Evolutionary conservation across 2,113 vertebrate genomes (phyloP), one percentile per base, ranked within the genome.

Genomic region (Colaptes auratus): DNA sequence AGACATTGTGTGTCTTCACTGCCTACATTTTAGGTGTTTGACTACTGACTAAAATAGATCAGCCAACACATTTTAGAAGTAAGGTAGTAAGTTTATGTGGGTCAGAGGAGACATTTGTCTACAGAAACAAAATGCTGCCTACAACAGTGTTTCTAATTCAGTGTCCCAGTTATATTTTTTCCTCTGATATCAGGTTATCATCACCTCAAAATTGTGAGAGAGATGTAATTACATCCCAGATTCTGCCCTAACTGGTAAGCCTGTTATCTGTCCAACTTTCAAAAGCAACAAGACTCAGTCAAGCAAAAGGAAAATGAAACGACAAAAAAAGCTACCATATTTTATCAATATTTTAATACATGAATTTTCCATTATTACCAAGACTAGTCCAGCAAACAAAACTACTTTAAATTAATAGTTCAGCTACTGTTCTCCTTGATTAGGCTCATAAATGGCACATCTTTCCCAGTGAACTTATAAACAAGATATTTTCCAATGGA

Each of bases 11-110:
- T 12, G 1, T 18, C 25, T 70, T 24, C 56, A 6, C 44, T 63
- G n/a, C 13, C 30, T 36, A 39, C 2, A 1, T 0, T 7, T 2
- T 28, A 42, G 36, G 36, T 6, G 50, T 19, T 19, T 12, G 30
- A 13, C 25, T 79, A 73, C 36, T 12, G 50, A 42, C 16, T 28
- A 4, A 56, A 56, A 15, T 8, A 69, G 10, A 65, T 7, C 9
- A 13, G 9, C 9, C n/a, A 63, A 30, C 10, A 36, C 8, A 12
- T 3, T 46, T 58, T 1, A 13, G 2, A 90, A 10, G 25, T 9
- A 50, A 7, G 2, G 35, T 0, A 27, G 3, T 4, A 53, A 61
- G 74, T 8, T 31, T 28, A 70, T 6, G 1, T 56, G 12, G 33
- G 69, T 44, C 33, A 91, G 14, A 81, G 36, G 36, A 64, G 31